phyloP scores from a whole-genome alignment of 2,113 vertebrate genomes.

The Callaeas wilsoni region DNA sequence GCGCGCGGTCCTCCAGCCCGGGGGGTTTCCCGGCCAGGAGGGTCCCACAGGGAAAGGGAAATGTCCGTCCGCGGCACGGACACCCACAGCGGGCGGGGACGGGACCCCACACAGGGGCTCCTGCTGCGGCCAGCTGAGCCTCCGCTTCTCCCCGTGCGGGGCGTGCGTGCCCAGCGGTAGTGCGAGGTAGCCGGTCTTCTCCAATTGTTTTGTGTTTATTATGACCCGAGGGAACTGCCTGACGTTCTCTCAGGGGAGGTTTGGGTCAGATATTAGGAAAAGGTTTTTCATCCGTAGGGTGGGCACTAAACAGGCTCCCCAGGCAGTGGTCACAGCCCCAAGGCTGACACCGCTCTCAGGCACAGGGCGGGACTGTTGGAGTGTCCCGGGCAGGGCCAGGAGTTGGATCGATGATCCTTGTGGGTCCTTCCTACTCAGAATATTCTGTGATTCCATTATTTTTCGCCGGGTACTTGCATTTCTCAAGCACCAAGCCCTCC shows the following conservation, averaged over 20 bases:
- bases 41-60: background rate
- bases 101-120: background rate
- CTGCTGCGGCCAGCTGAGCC: background rate
- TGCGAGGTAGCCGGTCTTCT: background rate
- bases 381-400: background rate
- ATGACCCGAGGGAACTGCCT: background rate
- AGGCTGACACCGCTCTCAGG: too few relatives aligned
- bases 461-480: background rate
- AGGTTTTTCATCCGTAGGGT: background rate
- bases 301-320: background rate
- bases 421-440: background rate
- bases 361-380: background rate
- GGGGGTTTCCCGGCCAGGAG: background rate
- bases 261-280: background rate
- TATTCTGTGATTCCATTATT: background rate
- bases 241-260: too few relatives aligned
- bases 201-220: background rate
- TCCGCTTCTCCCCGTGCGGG: background rate
- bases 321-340: background rate
- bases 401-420: background rate
- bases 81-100: too few relatives aligned
- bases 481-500: background rate
- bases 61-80: rapidly evolving
- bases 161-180: background rate
- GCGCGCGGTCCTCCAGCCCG: background rate